A percentile compares a stretch with the other conserved stretches of the same genome.
These are phyloP conservation scores for Drosophila infuscata DNA, from an alignment of 2,888 invertebrate genomes.

Conservation along the genomic window DNA sequence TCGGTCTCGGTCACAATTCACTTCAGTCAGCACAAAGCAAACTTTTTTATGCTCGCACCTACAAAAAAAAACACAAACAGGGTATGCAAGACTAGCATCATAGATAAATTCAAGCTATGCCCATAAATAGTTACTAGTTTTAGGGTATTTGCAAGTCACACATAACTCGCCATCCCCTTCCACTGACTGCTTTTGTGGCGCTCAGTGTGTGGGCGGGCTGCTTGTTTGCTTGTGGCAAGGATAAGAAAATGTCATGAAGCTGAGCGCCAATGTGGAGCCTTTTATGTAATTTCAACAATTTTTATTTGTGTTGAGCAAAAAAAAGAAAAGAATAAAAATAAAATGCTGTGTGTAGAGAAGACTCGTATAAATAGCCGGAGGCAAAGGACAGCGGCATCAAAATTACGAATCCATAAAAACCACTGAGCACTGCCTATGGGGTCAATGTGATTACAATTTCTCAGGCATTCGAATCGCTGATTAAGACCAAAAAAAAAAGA, in stretches of 20 bases:
- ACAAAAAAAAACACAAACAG: background rate
- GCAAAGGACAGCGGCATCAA: slow-evolving; percentile 29
- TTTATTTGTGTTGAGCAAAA: slow-evolving; percentile 58
- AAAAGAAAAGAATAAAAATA: slow-evolving; percentile 12
- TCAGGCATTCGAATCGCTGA: slow-evolving; percentile 32
- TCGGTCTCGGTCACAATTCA: slow-evolving; percentile 22
- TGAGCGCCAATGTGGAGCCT: slow-evolving; percentile 78
- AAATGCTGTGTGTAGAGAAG: slow-evolving; percentile 25
- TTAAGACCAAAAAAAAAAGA: slow-evolving; percentile 17
- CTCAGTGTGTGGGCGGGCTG: slow-evolving; percentile 31
- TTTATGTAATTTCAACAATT: slow-evolving; percentile 74
- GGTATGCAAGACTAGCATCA: slow-evolving; percentile 16
- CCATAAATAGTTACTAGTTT: background rate
- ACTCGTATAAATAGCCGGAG: slow-evolving; percentile 47
- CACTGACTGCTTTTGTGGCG: slow-evolving; percentile 48
- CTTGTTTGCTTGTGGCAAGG: slow-evolving; percentile 47
- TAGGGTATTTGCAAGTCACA: slow-evolving; percentile 32
- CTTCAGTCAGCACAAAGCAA: slow-evolving; percentile 45
- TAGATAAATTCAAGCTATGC: background rate
- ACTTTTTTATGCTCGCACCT: slow-evolving; percentile 16
- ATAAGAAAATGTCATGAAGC: slow-evolving; percentile 73
- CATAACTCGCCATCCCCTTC: background rate
- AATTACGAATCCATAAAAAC: slow-evolving; percentile 38
- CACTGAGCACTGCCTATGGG: slow-evolving; percentile 30
- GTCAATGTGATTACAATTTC: slow-evolving; percentile 30